These are phyloP conservation scores for Erithacus rubecula DNA, from an alignment of 2,797 vertebrate genomes.

Conservation along the genomic window DNA sequence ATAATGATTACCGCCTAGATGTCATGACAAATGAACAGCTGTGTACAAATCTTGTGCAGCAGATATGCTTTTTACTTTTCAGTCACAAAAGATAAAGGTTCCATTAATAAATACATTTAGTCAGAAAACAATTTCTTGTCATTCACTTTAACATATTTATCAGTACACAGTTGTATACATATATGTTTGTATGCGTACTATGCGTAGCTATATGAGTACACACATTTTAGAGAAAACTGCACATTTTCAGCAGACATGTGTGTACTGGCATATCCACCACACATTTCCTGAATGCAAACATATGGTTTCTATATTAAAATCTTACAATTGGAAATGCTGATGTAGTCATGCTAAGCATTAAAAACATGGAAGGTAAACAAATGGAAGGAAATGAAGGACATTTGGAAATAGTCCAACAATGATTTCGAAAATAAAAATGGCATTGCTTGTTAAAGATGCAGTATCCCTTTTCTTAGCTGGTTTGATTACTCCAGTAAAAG, in stretches of 20 bases:
- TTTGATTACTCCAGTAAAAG: slow-evolving; percentile 64
- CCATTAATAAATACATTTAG: slow-evolving; percentile 42
- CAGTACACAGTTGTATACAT: slow-evolving; percentile 62
- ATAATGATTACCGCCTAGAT: slow-evolving; percentile 71
- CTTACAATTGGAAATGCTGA: slow-evolving; percentile 59
- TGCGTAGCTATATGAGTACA: slow-evolving; percentile 51
- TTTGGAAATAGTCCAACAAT: slow-evolving; percentile 71
- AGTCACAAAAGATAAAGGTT: slow-evolving; percentile 49
- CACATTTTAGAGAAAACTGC: background rate
- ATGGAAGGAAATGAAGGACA: slow-evolving; percentile 75
- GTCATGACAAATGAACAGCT: slow-evolving; percentile 78
- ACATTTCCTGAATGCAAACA: slow-evolving; percentile 70
- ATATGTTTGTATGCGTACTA: slow-evolving; percentile 51
- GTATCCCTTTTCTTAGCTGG: slow-evolving; percentile 79
- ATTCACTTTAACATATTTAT: slow-evolving; percentile 9
- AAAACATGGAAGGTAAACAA: slow-evolving; percentile 72
- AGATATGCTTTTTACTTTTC: slow-evolving; percentile 59
- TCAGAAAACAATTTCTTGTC: slow-evolving; percentile 47
- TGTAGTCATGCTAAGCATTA: slow-evolving; percentile 72
- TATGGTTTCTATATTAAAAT: slow-evolving; percentile 55
- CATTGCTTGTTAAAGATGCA: slow-evolving; percentile 77
- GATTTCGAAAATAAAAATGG: slow-evolving; percentile 66
- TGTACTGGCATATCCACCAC: slow-evolving; percentile 49
- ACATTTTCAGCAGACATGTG: slow-evolving; percentile 57
- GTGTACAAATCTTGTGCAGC: slow-evolving; percentile 71